These are phyloP conservation scores for Euura saliciscinereae DNA, from an alignment of 1,140 invertebrate genomes.

Conservation along the genomic window DNA sequence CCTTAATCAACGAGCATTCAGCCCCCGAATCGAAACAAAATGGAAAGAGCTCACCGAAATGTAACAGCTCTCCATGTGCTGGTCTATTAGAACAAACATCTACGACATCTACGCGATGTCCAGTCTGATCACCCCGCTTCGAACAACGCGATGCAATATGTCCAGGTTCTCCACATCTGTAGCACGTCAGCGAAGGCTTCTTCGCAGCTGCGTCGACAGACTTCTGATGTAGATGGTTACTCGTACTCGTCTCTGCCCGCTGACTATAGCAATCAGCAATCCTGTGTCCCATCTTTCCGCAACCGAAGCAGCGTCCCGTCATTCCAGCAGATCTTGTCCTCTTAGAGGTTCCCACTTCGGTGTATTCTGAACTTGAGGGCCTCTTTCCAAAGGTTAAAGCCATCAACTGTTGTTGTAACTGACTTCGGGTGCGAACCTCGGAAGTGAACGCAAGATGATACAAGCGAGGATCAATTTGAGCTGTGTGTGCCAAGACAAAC, in stretches of 20 bases:
- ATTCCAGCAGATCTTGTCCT: not conserved
- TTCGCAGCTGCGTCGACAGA: not conserved
- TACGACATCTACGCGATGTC: not conserved
- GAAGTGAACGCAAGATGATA: conserved; percentile 18
- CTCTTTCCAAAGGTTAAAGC: conserved; percentile 10
- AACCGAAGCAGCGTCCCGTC: not conserved
- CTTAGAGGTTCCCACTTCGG: not conserved
- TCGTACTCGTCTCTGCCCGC: not conserved
- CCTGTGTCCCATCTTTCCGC: conserved; percentile 11
- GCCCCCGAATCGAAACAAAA: conserved; percentile 27
- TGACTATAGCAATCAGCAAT: not conserved
- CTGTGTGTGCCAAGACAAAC: conserved; percentile 21
- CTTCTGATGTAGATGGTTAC: not conserved
- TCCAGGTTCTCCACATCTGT: conserved; percentile 8
- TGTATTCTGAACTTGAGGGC: not conserved
- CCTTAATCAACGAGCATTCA: conserved; percentile 25
- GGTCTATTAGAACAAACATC: not conserved
- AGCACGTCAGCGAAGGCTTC: conserved; percentile 9
- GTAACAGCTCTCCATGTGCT: not conserved
- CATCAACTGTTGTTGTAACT: conserved; percentile 20
- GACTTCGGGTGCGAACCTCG: conserved; percentile 16
- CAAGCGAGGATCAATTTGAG: conserved; percentile 17
- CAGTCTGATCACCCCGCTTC: not conserved
- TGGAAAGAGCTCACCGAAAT: conserved; percentile 22
- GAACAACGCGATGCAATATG: conserved; percentile 14